Evolutionary conservation across 2,888 invertebrate species (phyloP).

Genomic region (Catonia carolina): DNA sequence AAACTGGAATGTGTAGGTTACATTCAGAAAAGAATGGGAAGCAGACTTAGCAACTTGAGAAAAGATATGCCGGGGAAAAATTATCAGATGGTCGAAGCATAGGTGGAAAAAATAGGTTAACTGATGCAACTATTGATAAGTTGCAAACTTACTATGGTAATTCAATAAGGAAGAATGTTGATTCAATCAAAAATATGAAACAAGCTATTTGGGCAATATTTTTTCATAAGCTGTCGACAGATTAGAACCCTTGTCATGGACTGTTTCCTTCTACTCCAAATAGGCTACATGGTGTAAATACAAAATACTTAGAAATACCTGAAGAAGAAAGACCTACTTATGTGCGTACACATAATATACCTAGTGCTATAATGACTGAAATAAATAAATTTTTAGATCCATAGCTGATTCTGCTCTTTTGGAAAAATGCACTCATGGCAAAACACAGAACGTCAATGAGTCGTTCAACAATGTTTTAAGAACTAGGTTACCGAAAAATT

Average conservation of each 20-base stretch:
- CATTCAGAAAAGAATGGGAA: conserved; percentile 5
- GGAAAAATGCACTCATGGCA: no score
- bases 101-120: background rate
- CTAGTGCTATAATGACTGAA: no score
- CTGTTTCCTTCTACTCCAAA: conserved; percentile 5
- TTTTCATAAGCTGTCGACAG: conserved; percentile 2
- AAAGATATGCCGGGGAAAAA: background rate
- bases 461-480: no score
- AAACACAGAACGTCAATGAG: no score
- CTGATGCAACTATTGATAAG: conserved; percentile 5
- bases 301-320: no score
- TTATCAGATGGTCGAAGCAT: background rate
- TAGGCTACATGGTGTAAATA: no score
- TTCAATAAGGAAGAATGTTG: background rate
- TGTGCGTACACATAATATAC: no score
- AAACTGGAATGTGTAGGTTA: conserved; percentile 7
- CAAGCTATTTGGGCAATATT: background rate
- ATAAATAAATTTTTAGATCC: no score
- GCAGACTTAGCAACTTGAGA: conserved; percentile 1
- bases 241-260: conserved; percentile 4
- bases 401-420: no score
- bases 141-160: conserved; percentile 1
- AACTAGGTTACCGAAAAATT: no score
- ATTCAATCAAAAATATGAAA: background rate
- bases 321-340: no score